Base-by-base conservation (phyloP, 2,113 vertebrate genomes). In the Orthonyx spaldingii region DNA sequence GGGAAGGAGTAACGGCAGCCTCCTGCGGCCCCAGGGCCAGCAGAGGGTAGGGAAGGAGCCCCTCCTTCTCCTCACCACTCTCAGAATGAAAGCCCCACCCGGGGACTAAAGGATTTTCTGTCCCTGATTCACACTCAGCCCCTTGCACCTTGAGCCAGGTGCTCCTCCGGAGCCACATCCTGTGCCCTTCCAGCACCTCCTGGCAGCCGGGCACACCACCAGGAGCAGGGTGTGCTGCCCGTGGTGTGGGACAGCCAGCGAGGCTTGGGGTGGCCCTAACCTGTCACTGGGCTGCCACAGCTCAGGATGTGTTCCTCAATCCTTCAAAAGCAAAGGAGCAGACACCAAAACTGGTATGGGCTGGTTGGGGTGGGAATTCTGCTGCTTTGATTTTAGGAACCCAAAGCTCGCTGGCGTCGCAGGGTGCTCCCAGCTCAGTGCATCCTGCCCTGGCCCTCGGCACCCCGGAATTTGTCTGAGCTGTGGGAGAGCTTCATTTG, bases 401-500 rank as follows among this genome's bases (percentile, higher is more conserved):
- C 2, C 56, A 42, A 68, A 64, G n/a, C 56, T 68, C 3, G 0
- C 17, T 7, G 57, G 71, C 4, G 5, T 14, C 49, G 21, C 5
- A 1, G 27, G 35, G 19, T 5, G 22, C 37, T 74, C 26, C 90
- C 78, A 87, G 52, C 90, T 41, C 75, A 3, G 9, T 0, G 3
- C 63, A 24, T 16, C 74, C 77, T 44, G n/a, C 65, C 72, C 77
- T 46, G 7, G 1, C 16, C 50, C 64, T 68, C 1, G 0, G 52
- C 79, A 32, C 14, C 30, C 50, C 1, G 0, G 32, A 13, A 41
- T 46, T 13, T 1, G 15, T 23, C 55, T 1, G 3, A 75, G 80
- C 77, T 28, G 23, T 10, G 0, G 80, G 18, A 59, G 18, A 9
- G 1, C 32, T 39, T 42, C 0, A 0, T 47, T 4, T 4, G 37